phyloP scores from a whole-genome alignment of 2,797 vertebrate species.

The Arctocebus calabarensis region DNA sequence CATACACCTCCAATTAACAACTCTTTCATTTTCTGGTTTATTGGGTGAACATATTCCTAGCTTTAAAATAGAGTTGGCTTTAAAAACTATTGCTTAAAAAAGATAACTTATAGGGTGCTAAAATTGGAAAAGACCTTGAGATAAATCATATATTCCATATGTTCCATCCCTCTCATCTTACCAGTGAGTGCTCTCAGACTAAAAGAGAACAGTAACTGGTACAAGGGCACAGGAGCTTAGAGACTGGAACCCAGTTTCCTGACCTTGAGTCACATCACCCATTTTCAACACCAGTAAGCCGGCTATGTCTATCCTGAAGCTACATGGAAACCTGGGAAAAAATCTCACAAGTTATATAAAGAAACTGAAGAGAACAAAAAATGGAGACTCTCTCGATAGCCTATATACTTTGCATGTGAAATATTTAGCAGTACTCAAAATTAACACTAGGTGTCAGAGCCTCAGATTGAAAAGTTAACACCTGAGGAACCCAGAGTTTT shows the following conservation, averaged over 20 bases:
- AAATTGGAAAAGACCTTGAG: conserved; percentile 18
- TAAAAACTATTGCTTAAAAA: conserved; percentile 27
- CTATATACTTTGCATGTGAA: not conserved
- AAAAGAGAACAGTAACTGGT: not conserved
- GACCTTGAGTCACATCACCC: not conserved
- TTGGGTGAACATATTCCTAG: not conserved
- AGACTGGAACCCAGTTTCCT: not conserved
- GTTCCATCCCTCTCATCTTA: not conserved
- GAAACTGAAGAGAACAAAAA: conserved; percentile 9
- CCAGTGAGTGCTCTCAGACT: not conserved
- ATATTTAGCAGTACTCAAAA: conserved; percentile 74
- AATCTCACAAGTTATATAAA: conserved; percentile 14
- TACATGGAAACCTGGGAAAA: not conserved
- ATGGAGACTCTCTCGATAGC: not conserved
- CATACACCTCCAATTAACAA: not conserved
- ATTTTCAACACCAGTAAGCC: not conserved
- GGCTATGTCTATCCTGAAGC: not conserved
- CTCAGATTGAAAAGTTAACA: conserved; percentile 61
- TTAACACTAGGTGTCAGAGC: conserved; percentile 83
- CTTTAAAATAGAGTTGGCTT: conserved; percentile 39
- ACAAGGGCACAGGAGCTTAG: not conserved
- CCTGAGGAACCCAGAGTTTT: not conserved
- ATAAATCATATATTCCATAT: not conserved
- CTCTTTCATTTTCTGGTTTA: conserved; percentile 57
- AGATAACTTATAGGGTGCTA: not conserved